Conservation (phyloP, 2,797 vertebrate species). For the Heliangelus exortis region DNA sequence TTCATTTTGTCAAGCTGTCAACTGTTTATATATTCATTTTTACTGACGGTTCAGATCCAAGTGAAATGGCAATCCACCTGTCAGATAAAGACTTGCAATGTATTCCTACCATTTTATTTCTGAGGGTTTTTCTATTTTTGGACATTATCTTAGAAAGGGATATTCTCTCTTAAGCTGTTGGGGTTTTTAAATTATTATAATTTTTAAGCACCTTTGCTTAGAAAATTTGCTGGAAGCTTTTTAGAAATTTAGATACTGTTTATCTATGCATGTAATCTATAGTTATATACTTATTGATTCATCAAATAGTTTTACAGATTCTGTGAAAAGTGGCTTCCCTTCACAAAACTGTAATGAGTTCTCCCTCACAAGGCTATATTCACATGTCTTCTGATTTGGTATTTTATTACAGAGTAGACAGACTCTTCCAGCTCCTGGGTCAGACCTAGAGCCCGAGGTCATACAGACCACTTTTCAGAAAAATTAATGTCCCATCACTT, state of each 20-base stretch:
- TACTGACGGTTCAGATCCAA: background rate
- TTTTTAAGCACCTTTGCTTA: background rate
- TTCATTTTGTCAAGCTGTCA: conserved; percentile 11
- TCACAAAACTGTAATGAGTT: background rate
- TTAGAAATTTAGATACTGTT: background rate
- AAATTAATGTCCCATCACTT: background rate
- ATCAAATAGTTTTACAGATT: background rate
- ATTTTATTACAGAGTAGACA: background rate
- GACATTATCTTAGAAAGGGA: background rate
- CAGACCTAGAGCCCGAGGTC: background rate
- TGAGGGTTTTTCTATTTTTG: background rate
- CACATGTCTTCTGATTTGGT: background rate
- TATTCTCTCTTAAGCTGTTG: background rate
- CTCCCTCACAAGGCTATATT: rapidly evolving
- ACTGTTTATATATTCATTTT: background rate
- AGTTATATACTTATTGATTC: background rate
- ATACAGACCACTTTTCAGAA: background rate
- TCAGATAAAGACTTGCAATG: background rate
- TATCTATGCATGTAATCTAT: background rate
- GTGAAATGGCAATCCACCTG: background rate
- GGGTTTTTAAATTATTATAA: too few species aligned
- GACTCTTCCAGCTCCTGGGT: rapidly evolving
- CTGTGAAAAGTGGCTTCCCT: background rate
- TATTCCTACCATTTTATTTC: background rate
- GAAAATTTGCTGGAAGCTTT: background rate